Evolutionary conservation across 2,113 vertebrate species (phyloP), one percentile per base, ranked within the genome.

Genomic region (Rhinopomastus cyanomelas): DNA sequence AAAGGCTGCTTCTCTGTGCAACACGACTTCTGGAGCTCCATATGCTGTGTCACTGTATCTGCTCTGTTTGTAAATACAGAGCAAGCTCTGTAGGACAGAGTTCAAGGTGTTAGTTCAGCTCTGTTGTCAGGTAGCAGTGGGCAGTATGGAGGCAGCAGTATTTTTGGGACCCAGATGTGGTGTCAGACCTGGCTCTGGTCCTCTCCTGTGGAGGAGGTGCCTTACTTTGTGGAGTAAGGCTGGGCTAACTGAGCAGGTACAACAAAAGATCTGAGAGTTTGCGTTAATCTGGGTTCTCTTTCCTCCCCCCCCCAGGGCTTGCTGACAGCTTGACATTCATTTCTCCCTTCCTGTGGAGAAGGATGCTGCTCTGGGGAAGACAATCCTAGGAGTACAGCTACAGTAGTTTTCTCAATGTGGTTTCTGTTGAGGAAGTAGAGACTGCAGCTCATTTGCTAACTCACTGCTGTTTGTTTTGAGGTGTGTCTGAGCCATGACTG

Each of bases 291-390:
- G 7, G 4, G 26, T 73, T 75, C 84, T 72, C 4, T 76, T 91
- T 90, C 48, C 91, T 93, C 32, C n/a, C n/a, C n/a, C n/a, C n/a
- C n/a, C n/a, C 55, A 96, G 95, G 69, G 72, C 25, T 46, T 37
- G 66, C 6, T 51, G 71, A 29, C 52, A 52, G 12, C 52, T 84
- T 66, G 17, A 16, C 13, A 4, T 71, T 52, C 6, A 29, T 46
- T 81, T 84, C 42, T 78, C 30, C 20, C 27, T 52, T 65, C 7
- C 68, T 19, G 10, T 34, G 62, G 16, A 87, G 51, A 83, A 93
- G 27, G 60, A 85, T 79, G 11, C 22, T 11, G 37, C 56, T 26
- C 0, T 21, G 49, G 14, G 68, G 51, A 76, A 18, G 25, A 16
- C 12, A 11, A 14, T 26, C 26, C 12, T 32, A 48, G 26, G 26